Conservation (phyloP, 64 coral and sea anemone genomes). For the Montipora capricornis region DNA sequence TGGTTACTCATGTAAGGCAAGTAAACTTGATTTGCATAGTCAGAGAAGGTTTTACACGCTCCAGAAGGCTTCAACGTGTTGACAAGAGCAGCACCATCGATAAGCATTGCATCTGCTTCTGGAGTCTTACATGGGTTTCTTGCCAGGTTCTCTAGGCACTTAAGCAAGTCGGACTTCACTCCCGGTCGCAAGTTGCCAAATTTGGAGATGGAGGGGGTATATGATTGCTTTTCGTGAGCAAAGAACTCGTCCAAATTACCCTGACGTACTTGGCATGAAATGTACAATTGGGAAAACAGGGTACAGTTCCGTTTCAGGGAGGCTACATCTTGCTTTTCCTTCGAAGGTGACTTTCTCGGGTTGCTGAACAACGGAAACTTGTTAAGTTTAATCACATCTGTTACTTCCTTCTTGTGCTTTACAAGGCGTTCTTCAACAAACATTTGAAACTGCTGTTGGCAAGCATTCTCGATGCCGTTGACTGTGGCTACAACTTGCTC, state of each 20-base stretch:
- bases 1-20: no score
- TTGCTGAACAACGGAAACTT: conserved; percentile 26
- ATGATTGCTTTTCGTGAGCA: neutral
- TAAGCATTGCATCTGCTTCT: neutral
- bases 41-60: no score
- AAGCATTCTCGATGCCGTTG: conserved; percentile 6
- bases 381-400: conserved; percentile 16
- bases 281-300: conserved; percentile 24
- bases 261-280: conserved; percentile 14
- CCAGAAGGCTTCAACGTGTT: no score
- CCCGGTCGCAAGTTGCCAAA: neutral
- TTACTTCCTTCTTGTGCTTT: conserved; percentile 9
- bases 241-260: conserved; percentile 25
- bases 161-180: conserved; percentile 40
- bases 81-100: no score
- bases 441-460: neutral
- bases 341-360: conserved; percentile 38
- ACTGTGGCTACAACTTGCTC: conserved; percentile 25
- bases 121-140: conserved; percentile 14
- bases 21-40: no score
- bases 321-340: neutral
- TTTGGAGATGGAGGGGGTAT: neutral
- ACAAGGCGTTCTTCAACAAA: conserved; percentile 21
- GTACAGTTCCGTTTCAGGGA: conserved; percentile 39
- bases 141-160: conserved; percentile 19